A percentile compares a stretch with the other conserved stretches of the same genome.
Evolutionary conservation across 2,113 vertebrate genomes (phyloP).

Genomic region (Hucho hucho): DNA sequence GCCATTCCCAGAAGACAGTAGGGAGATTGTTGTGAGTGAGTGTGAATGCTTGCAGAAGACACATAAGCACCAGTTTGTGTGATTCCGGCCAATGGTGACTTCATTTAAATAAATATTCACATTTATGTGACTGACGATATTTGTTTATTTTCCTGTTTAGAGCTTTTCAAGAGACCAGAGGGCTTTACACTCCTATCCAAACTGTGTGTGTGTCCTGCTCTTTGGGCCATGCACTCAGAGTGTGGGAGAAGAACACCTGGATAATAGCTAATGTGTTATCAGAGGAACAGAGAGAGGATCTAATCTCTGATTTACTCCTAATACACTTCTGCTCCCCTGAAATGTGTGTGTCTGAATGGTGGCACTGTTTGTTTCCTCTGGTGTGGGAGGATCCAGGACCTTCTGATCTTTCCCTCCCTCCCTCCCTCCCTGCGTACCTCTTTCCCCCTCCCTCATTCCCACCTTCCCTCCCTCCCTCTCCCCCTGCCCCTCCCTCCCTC

Average conservation of each 20-base stretch:
- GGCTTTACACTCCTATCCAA: background rate
- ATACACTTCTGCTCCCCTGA: background rate
- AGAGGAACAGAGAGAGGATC: constrained; percentile 19
- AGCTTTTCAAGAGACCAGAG: background rate
- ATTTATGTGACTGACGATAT: background rate
- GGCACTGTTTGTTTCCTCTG: constrained; percentile 59
- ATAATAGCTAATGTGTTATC: constrained; percentile 75
- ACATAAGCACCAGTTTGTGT: constrained; percentile 9
- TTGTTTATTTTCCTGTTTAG: background rate
- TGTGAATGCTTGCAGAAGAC: background rate
- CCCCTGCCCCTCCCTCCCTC: too few relatives aligned
- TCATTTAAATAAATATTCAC: constrained; percentile 18
- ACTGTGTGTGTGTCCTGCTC: constrained; percentile 43
- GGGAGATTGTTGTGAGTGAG: too few relatives aligned
- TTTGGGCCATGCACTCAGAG: constrained; percentile 52
- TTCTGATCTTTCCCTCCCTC: constrained; percentile 59
- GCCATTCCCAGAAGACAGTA: background rate
- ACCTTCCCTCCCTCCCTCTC: too few relatives aligned
- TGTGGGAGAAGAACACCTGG: constrained; percentile 59
- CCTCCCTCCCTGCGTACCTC: background rate
- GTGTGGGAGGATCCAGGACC: constrained; percentile 62
- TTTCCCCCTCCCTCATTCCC: too few relatives aligned
- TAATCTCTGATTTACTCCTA: constrained; percentile 60
- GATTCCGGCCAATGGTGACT: constrained; percentile 3
- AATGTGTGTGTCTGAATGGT: constrained; percentile 35